phyloP scores from a whole-genome alignment of 2,797 vertebrate genomes.

The Anguilla megastoma region DNA sequence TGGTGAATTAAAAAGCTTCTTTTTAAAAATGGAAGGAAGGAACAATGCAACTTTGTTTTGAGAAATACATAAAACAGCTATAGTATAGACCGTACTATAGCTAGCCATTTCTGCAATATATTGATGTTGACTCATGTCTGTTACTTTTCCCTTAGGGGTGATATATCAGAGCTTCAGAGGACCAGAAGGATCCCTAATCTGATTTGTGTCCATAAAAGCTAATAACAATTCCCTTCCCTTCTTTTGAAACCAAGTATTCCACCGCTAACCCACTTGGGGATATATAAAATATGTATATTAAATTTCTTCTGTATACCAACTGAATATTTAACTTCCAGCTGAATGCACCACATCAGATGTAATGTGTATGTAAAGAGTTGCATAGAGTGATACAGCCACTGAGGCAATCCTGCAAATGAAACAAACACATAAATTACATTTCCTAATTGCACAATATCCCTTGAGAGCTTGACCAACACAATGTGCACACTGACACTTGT shows the following conservation, averaged over 20 bases:
- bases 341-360: background rate
- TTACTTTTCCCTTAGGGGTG: background rate
- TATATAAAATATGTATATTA: background rate
- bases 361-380: background rate
- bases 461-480: background rate
- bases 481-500: background rate
- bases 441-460: background rate
- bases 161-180: background rate
- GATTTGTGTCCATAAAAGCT: constrained; percentile 9
- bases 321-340: no score
- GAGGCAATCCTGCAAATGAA: background rate
- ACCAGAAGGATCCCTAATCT: constrained; percentile 8
- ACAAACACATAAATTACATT: background rate
- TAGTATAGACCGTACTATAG: background rate
- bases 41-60: background rate
- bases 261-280: constrained; percentile 2
- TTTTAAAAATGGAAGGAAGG: constrained; percentile 19
- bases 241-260: constrained; percentile 18
- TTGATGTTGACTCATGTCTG: background rate
- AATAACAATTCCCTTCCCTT: background rate
- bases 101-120: background rate
- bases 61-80: background rate
- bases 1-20: background rate
- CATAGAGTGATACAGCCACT: background rate
- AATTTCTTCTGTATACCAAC: background rate